Evolutionary conservation across 2,113 vertebrate genomes (phyloP), one percentile per base, ranked within the genome.

Genomic region (Channa maculata): DNA sequence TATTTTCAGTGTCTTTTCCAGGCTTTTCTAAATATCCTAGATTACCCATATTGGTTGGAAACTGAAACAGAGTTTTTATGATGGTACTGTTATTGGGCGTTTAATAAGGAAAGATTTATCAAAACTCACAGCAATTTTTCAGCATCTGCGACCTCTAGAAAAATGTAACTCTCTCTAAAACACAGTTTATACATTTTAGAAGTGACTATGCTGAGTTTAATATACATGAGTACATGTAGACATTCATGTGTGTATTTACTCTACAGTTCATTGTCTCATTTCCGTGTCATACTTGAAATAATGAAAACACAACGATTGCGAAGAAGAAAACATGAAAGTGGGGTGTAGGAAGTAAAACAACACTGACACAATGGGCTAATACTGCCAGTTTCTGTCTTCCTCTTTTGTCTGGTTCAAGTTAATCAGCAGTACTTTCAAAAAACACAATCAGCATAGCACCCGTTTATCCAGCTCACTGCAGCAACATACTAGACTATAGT

Each of bases 21-120:
- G 58, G 49, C 14, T 66, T 81, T 74, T 45, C 14, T 58, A 8
- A 34, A 13, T 41, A 36, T 57, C 4, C 14, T 6, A n/a, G 74
- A 73, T 49, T 33, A 33, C 12, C 5, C 4, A 12, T 45, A 55
- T 24, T 41, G 34, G 43, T 12, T 43, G 43, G 33, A 68, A 60
- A 34, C 10, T 12, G 24, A 48, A 4, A 43, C 37, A 7, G 34
- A 38, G 38, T 33, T 36, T 24, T 24, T 24, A 24, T 24, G 24
- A 24, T 24, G 24, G 24, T 24, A 24, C 24, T 24, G 24, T 24
- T 24, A 24, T 24, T 24, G 24, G 24, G 24, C 24, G 1, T 24
- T 24, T 24, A 24, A 24, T 24, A 24, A 24, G 24, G 24, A 24
- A 24, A 24, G 24, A 1, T 24, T 24, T 24, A 24, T 24, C 24